Percentiles rank a stretch among this genome's conserved stretches.
These are phyloP conservation scores for Microtus pennsylvanicus DNA, from an alignment of 2,113 vertebrate genomes.

Conservation along the genomic window DNA sequence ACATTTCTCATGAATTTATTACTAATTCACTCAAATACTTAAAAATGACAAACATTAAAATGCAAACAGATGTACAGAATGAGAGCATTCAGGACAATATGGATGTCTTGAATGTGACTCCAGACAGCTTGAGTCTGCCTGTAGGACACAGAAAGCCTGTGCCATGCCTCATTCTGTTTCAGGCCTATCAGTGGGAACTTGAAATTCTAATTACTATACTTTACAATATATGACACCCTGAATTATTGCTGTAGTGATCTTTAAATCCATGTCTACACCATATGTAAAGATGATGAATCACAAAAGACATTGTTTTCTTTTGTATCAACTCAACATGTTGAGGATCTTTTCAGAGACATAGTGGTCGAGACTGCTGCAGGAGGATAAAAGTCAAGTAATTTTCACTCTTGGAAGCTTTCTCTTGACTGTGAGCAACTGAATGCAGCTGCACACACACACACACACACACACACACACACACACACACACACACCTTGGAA, in stretches of 20 bases:
- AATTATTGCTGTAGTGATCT: background rate
- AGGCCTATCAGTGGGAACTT: background rate
- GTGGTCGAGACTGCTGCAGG: background rate
- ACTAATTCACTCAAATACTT: background rate
- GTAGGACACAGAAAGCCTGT: background rate
- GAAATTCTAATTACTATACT: background rate
- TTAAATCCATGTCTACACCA: background rate
- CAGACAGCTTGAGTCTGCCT: background rate
- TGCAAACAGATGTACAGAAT: background rate
- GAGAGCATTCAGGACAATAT: background rate
- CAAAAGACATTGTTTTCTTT: background rate
- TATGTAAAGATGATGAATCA: background rate
- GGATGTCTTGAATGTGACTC: background rate
- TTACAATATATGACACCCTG: background rate
- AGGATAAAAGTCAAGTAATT: background rate
- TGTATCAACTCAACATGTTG: background rate
- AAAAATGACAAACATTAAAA: background rate
- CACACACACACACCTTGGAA: background rate
- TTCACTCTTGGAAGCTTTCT: background rate
- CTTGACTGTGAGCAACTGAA: background rate
- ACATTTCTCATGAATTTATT: background rate
- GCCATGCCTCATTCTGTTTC: background rate
- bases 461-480: background rate
- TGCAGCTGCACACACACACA: background rate
- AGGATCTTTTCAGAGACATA: background rate